Evolutionary conservation across 2,797 vertebrate species (phyloP).

Genomic region (Sebastes nivosus): DNA sequence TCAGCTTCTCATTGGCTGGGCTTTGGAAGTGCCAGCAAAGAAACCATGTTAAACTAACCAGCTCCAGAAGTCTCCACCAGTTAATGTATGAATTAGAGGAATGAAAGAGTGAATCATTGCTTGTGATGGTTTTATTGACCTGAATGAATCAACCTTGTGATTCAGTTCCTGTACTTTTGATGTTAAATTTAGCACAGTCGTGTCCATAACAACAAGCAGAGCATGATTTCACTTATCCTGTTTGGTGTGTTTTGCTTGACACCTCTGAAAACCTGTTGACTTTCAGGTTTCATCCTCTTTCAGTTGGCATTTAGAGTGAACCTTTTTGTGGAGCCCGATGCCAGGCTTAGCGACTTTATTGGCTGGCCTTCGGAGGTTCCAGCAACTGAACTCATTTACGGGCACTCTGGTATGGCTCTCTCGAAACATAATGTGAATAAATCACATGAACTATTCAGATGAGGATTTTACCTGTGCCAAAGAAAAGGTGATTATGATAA

Average conservation of each 20-base stretch:
- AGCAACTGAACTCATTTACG: constrained; percentile 31
- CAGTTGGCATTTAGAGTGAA: constrained; percentile 33
- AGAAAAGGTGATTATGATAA: constrained; percentile 2
- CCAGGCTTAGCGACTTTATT: constrained; percentile 40
- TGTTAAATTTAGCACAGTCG: not conserved
- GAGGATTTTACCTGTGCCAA: not conserved
- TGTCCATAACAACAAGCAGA: not conserved
- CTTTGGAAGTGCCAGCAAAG: constrained; percentile 44
- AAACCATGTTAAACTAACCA: constrained; percentile 34
- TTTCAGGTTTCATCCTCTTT: constrained; percentile 4
- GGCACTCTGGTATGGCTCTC: constrained; percentile 1
- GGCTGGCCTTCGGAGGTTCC: constrained; percentile 40
- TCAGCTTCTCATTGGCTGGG: constrained; percentile 49
- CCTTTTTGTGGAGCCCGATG: constrained; percentile 7
- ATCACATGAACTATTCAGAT: constrained; percentile 13
- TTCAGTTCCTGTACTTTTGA: not conserved
- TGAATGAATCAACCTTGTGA: not conserved
- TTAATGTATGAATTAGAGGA: constrained; percentile 37
- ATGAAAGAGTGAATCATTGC: constrained; percentile 26
- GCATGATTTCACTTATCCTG: not conserved
- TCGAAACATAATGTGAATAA: constrained; percentile 24
- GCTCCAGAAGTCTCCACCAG: constrained; percentile 30
- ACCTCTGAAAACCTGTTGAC: constrained; percentile 20
- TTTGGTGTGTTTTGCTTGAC: not conserved
- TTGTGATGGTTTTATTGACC: constrained; percentile 16